Percentiles rank a stretch among this genome's conserved stretches.
Conservation (phyloP, 2,797 vertebrate species). For the Spinus olivaceus region DNA sequence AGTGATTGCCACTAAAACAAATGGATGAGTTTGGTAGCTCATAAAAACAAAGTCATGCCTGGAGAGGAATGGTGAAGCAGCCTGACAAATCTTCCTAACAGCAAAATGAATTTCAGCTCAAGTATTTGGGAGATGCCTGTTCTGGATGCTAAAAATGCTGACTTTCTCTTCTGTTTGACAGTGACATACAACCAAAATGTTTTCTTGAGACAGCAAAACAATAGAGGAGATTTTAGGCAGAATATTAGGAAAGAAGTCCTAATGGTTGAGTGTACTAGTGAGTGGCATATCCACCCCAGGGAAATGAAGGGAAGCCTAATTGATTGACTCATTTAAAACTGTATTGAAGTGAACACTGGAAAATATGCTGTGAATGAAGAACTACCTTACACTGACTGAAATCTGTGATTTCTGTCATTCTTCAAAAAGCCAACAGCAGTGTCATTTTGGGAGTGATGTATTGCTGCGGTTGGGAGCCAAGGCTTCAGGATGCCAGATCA, state of each 20-base stretch:
- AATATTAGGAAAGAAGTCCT: not conserved
- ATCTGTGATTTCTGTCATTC: not conserved
- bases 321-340: not conserved
- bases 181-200: not conserved
- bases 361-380: slow-evolving; percentile 3
- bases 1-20: slow-evolving; percentile 23
- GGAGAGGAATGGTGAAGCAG: slow-evolving; percentile 18
- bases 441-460: not conserved
- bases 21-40: slow-evolving; percentile 11
- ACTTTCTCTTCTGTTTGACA: slow-evolving; percentile 28
- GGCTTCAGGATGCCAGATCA: not conserved
- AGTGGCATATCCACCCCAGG: not conserved
- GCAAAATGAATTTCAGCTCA: not conserved
- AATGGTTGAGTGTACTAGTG: not conserved
- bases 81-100: slow-evolving; percentile 20
- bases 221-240: not conserved
- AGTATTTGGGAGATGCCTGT: not conserved
- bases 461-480: not conserved
- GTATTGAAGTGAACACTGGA: not conserved
- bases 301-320: not conserved
- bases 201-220: not conserved
- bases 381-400: not conserved
- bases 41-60: slow-evolving; percentile 7
- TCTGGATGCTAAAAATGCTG: not conserved
- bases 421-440: not conserved